Base-by-base conservation (phyloP, 1,140 invertebrate species). In the Macrotrachela quadricornifera region DNA sequence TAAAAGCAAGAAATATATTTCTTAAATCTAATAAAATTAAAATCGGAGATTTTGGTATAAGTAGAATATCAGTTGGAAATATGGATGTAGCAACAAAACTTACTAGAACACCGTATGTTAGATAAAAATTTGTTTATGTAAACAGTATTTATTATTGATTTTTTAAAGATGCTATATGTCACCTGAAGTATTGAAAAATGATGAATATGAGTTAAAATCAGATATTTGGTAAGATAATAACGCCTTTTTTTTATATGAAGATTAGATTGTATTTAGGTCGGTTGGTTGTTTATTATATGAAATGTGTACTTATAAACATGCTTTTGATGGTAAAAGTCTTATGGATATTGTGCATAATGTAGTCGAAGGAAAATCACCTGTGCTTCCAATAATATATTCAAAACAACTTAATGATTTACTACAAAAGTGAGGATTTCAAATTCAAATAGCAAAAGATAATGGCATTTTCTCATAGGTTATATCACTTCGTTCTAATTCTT, bases 1-100 rank as follows among this genome's bases (percentile, higher is more conserved):
- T 71, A 9, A 71, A 71, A 60, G 62, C 69, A 57, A 69, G 68
- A 56, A 71, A 71, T 56, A 70, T 70, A 52, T 71, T 70, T 57
- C 51, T 70, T 12, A 62, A 61, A 45, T 64, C 66, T 53, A 67
- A 68, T 50, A 60, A 59, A 51, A 59, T 68, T 44, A 69, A 69
- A 55, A 65, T 69, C 47, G 67, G 67, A 42, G 67, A 69, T 58
- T 69, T 69, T 64, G 67, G 67, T 18, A 69, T 69, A 39, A 68
- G 66, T 36, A 56, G 65, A 42, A 67, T 69, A 18, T 50, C 68
- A 46, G 65, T 66, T 61, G 63, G 63, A 12, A 64, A 66, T 6
- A 59, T 61, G 36, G 67, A 69, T 49, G 58, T 67, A 51, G 67
- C 67, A 10, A 63, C 63, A 10, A 69, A 66, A 14, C 68, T 68